A percentile compares a stretch with the other conserved stretches of the same genome.
Conservation (phyloP, 2,113 vertebrate species). For the Syngnathus typhle region DNA sequence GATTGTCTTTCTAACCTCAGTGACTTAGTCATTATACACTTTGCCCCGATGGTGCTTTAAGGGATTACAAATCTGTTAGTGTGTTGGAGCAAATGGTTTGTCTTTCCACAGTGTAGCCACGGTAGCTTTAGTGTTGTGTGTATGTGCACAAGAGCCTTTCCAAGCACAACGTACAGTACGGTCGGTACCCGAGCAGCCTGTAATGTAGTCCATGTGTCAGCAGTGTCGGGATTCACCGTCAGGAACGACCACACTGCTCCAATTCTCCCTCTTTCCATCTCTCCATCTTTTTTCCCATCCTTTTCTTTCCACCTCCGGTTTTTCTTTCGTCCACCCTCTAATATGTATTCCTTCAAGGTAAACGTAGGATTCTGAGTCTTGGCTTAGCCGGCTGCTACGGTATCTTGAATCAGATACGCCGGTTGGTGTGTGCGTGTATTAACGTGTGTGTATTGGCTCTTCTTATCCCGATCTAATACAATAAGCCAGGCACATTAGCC, state of each 20-base stretch:
- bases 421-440: conserved; percentile 19
- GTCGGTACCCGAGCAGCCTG: conserved; percentile 51
- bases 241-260: conserved; percentile 69
- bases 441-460: conserved; percentile 41
- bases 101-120: conserved; percentile 22
- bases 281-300: conserved; percentile 53
- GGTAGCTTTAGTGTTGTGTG: conserved; percentile 33
- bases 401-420: conserved; percentile 57
- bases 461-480: conserved; percentile 68
- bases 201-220: conserved; percentile 72
- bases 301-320: conserved; percentile 44
- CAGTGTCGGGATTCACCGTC: conserved; percentile 71
- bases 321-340: conserved; percentile 18
- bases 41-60: conserved; percentile 38
- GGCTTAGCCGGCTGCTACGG: conserved; percentile 25
- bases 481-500: conserved; percentile 72
- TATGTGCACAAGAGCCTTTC: conserved; percentile 34
- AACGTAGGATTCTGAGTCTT: conserved; percentile 22
- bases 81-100: conserved; percentile 50
- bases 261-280: conserved; percentile 59
- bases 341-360: conserved; percentile 48
- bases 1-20: conserved; percentile 54
- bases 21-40: conserved; percentile 49
- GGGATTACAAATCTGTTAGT: conserved; percentile 47
- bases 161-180: conserved; percentile 42